These are phyloP conservation scores for Pipistrellus nathusii DNA, from an alignment of 2,797 vertebrate genomes.

Conservation along the genomic window DNA sequence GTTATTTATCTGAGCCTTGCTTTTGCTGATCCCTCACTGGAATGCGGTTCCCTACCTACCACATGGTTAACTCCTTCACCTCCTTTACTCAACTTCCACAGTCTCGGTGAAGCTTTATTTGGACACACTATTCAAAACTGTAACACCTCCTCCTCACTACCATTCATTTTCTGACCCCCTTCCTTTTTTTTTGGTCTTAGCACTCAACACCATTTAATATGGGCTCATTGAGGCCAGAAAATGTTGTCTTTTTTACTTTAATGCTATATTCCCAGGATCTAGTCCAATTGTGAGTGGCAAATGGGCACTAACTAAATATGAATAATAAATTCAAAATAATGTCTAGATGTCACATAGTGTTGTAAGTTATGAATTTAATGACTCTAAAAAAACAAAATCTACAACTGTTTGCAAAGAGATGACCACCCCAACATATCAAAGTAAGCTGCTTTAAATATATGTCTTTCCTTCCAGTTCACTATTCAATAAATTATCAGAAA, in stretches of 20 bases:
- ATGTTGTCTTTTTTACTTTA: neutral
- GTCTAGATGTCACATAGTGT: neutral
- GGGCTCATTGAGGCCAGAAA: neutral
- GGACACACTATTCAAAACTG: neutral
- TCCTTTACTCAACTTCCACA: neutral
- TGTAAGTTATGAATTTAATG: slow-evolving; percentile 42
- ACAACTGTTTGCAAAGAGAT: neutral
- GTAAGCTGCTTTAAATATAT: slow-evolving; percentile 22
- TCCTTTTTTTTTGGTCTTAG: neutral
- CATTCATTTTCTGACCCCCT: neutral
- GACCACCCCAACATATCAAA: neutral
- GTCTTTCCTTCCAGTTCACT: neutral
- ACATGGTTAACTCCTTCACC: neutral
- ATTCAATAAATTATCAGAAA: neutral
- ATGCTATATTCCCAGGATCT: neutral
- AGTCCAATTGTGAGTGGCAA: neutral
- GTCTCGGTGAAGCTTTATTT: neutral
- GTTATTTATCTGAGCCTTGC: neutral
- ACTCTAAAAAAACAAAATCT: slow-evolving; percentile 9
- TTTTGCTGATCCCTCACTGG: neutral
- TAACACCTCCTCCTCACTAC: neutral
- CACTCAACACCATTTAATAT: neutral
- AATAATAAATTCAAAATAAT: neutral
- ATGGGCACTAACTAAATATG: neutral
- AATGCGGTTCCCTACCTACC: neutral